These are phyloP conservation scores for Rattus rattus DNA, from an alignment of 2,113 vertebrate genomes.

Conservation along the genomic window DNA sequence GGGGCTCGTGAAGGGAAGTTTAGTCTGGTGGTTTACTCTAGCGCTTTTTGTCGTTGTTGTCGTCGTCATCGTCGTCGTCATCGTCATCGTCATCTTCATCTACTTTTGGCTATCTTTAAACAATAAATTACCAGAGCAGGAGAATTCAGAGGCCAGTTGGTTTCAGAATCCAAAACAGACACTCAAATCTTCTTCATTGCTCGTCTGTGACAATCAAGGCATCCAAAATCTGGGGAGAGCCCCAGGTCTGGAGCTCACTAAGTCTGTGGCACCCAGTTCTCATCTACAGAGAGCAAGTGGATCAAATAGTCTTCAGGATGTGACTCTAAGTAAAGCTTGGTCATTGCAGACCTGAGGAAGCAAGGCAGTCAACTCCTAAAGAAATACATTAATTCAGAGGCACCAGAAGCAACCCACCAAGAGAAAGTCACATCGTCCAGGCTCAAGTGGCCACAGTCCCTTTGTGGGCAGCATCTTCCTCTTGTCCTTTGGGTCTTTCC, in stretches of 20 bases:
- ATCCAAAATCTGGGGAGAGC: not conserved
- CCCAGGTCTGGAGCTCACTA: not conserved
- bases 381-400: not conserved
- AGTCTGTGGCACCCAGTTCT: not conserved
- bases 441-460: not conserved
- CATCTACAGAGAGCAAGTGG: not conserved
- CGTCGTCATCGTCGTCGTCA: fast-evolving
- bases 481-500: not conserved
- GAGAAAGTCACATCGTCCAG: not conserved
- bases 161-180: slow-evolving; percentile 40
- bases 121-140: slow-evolving; percentile 1
- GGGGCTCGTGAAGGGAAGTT: slow-evolving; percentile 1
- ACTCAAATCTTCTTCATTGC: not conserved
- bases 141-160: not conserved
- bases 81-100: no score
- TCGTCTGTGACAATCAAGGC: not conserved
- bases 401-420: not conserved
- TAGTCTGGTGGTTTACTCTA: not conserved
- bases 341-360: not conserved
- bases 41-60: not conserved
- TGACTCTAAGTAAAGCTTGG: not conserved
- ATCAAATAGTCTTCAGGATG: not conserved
- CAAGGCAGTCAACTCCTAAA: not conserved
- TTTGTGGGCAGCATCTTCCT: not conserved
- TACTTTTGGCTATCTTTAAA: not conserved